These are phyloP conservation scores for Nudaria mundana DNA, from an alignment of 2,888 invertebrate species.

Conservation along the genomic window DNA sequence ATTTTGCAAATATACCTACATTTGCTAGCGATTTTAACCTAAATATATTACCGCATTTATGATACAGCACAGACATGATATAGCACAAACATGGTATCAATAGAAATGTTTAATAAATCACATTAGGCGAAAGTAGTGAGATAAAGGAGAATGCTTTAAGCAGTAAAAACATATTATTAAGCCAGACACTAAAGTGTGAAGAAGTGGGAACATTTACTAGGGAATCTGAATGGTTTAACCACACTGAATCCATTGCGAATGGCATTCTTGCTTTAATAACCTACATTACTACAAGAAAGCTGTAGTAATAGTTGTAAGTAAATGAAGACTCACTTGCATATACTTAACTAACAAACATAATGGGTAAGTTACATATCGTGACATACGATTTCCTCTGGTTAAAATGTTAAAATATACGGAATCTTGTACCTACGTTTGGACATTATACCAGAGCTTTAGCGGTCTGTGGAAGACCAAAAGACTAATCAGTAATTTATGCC, in stretches of 20 bases:
- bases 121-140: slow-evolving; percentile 17
- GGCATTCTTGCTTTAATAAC: slow-evolving; percentile 7
- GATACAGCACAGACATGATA: slow-evolving; percentile 4
- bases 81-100: background rate
- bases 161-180: slow-evolving; percentile 20
- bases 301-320: too few relatives aligned
- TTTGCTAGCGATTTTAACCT: too few relatives aligned
- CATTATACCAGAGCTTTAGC: too few relatives aligned
- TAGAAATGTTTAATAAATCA: slow-evolving; percentile 13
- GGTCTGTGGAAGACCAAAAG: too few relatives aligned
- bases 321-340: background rate
- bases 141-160: slow-evolving; percentile 19
- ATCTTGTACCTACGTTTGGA: too few relatives aligned
- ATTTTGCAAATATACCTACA: too few relatives aligned
- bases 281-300: slow-evolving; percentile 5
- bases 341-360: too few relatives aligned
- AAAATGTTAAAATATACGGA: too few relatives aligned
- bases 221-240: slow-evolving; percentile 15
- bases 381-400: too few relatives aligned
- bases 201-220: slow-evolving; percentile 22
- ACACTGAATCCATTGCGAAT: slow-evolving; percentile 7
- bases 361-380: too few relatives aligned
- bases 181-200: slow-evolving; percentile 17
- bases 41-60: too few relatives aligned
- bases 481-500: too few relatives aligned